A percentile compares a stretch with the other conserved stretches of the same genome.
phyloP scores from a whole-genome alignment of 2,888 invertebrate species.

The Drosophila stalkeri region DNA sequence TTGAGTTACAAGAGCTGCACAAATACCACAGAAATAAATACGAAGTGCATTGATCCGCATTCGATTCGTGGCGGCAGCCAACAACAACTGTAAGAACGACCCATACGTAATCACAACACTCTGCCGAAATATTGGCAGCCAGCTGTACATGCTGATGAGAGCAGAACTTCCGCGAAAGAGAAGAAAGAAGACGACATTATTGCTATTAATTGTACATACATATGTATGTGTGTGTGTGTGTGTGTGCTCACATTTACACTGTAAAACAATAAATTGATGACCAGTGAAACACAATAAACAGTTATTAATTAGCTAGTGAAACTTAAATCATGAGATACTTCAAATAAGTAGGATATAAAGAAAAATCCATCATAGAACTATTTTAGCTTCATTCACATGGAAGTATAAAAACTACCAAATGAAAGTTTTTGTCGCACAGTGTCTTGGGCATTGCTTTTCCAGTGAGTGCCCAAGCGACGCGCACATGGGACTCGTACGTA shows the following conservation, averaged over 20 bases:
- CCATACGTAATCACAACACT: conserved; percentile 30
- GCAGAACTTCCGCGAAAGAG: conserved; percentile 33
- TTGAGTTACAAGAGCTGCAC: conserved; percentile 48
- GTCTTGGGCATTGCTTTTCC: conserved; percentile 24
- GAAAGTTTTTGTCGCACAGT: conserved; percentile 32
- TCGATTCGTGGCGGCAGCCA: conserved; percentile 46
- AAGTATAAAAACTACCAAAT: background rate
- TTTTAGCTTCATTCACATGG: background rate
- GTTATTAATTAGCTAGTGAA: background rate
- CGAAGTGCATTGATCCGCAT: conserved; percentile 74
- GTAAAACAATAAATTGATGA: conserved; percentile 6
- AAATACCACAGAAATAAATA: conserved; percentile 51
- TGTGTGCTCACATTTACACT: conserved; percentile 17
- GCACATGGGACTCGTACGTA: conserved; percentile 29
- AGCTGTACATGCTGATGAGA: conserved; percentile 27
- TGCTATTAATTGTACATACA: conserved; percentile 6
- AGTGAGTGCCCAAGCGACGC: conserved; percentile 6
- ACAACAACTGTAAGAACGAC: conserved; percentile 6
- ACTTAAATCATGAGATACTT: background rate
- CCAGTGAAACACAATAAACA: background rate
- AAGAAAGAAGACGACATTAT: conserved; percentile 20
- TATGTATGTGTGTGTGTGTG: conserved; percentile 7
- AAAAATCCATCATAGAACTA: background rate
- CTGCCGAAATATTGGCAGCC: conserved; percentile 29
- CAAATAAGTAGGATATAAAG: background rate